Base-by-base conservation (phyloP, 2,797 vertebrate genomes). In the Harpagifer antarcticus region DNA sequence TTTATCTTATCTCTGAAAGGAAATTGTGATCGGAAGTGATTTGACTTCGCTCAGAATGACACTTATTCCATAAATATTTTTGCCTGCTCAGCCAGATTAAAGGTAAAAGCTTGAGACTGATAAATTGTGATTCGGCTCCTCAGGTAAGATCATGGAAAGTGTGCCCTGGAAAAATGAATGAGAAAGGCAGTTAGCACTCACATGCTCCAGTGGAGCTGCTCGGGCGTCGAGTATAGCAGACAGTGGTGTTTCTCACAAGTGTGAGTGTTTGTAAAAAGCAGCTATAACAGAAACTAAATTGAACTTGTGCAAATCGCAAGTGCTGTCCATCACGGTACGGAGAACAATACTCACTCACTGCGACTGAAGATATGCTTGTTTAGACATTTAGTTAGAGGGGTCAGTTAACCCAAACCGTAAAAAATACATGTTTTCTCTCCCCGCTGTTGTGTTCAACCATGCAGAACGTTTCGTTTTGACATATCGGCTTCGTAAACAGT, bases 131-230 rank as follows among this genome's bases (percentile, higher is more conserved):
- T 78, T 80, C 65, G 68, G 68, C 65, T 72, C 72, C 61, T 19
- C 55, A 19, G 85, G 89, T 84, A 78, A 53, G 61, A 72, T 78
- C 47, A 54, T 68, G 37, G 79, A 85, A 78, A 56, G 60, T 61
- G 71, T 52, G 64, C 67, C 20, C n/a, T 74, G 73, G 56, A 70
- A 81, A 82, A 83, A 71, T 75, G 78, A 86, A 83, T 63, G 68
- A 81, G 68, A 53, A 45, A 80, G 69, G 63, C 68, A 71, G 84
- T 89, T 82, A 79, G 83, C 80, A 48, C 80, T 86, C 81, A 58
- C 76, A 86, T 62, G 85, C 83, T 88, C 81, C 82, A 82, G 72
- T 86, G 85, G 74, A 90, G 86, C 86, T 43, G 69, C 79, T 85
- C 81, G 70, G 76, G 72, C 60, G 76, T 40, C 65, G 61, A 66